phyloP scores from a whole-genome alignment of 2,797 vertebrate genomes.

The Geotria australis region DNA sequence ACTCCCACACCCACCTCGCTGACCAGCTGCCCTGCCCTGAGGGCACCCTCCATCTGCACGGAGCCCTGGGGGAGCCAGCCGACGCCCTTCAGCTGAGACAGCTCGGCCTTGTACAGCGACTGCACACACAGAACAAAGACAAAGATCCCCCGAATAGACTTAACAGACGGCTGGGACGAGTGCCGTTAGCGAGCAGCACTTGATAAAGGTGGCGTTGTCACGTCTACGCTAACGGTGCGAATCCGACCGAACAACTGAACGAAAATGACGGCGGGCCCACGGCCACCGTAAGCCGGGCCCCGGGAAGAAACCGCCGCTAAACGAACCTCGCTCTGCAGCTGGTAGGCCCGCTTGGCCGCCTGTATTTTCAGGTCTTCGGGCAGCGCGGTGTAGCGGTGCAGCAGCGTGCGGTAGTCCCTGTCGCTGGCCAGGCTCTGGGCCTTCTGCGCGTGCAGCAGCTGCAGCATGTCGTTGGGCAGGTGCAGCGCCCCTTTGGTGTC shows the following conservation, averaged over 20 bases:
- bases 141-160: too few relatives aligned
- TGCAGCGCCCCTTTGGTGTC: not conserved
- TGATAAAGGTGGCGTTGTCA: too few relatives aligned
- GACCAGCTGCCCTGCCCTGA: conserved; percentile 70
- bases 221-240: too few relatives aligned
- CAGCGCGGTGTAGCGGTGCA: not conserved
- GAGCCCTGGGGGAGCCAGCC: conserved; percentile 59
- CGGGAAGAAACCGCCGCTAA: not conserved
- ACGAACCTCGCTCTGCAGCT: not conserved
- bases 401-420: not conserved
- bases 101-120: conserved; percentile 67
- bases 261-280: too few relatives aligned
- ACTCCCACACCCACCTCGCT: conserved; percentile 32
- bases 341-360: not conserved
- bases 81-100: conserved; percentile 57
- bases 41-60: conserved; percentile 58
- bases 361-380: not conserved
- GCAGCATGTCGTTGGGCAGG: not conserved
- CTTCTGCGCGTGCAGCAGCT: not conserved
- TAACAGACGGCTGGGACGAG: too few relatives aligned
- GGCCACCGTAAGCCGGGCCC: too few relatives aligned
- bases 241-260: too few relatives aligned
- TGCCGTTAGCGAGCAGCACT: too few relatives aligned
- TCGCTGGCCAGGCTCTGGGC: not conserved
- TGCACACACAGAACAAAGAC: conserved; percentile 7